These are phyloP conservation scores for Ophion costatus DNA, from an alignment of 2,888 invertebrate genomes.

Conservation along the genomic window DNA sequence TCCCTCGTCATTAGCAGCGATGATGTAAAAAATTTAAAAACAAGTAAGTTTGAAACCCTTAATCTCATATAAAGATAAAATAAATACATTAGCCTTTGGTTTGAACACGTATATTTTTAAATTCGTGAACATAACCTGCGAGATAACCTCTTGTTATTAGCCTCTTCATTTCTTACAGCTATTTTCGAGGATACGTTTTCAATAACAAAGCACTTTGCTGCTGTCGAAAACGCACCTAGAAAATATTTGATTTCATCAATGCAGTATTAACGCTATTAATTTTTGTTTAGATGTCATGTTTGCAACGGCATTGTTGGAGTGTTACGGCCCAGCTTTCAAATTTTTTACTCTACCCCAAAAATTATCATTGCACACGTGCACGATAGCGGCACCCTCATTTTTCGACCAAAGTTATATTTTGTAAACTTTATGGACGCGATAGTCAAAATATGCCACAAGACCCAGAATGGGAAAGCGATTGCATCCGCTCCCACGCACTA, in stretches of 20 bases:
- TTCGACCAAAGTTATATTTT: too few relatives aligned
- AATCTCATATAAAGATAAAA: constrained; percentile 4
- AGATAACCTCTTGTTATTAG: background rate
- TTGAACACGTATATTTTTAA: background rate
- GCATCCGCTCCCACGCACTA: too few relatives aligned
- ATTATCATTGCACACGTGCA: too few relatives aligned
- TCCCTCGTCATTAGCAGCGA: background rate
- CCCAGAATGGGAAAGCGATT: too few relatives aligned
- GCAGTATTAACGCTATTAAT: background rate
- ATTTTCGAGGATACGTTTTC: constrained; percentile 3
- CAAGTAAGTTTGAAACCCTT: constrained; percentile 1
- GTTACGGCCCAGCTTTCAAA: too few relatives aligned
- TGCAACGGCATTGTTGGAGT: constrained; percentile 1
- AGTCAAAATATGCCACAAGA: too few relatives aligned
- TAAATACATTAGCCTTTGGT: constrained; percentile 2
- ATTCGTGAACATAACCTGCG: constrained; percentile 12
- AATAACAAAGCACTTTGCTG: background rate
- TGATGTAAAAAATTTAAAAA: constrained; percentile 1
- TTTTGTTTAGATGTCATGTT: constrained; percentile 5
- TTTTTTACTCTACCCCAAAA: too few relatives aligned
- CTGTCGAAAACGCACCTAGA: constrained; percentile 2
- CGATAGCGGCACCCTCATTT: too few relatives aligned
- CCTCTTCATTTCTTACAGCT: background rate
- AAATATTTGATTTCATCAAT: constrained; percentile 4
- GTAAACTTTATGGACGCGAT: too few relatives aligned